Evolutionary conservation across 1,140 invertebrate species (phyloP).

Genomic region (Subanguina moxae): DNA sequence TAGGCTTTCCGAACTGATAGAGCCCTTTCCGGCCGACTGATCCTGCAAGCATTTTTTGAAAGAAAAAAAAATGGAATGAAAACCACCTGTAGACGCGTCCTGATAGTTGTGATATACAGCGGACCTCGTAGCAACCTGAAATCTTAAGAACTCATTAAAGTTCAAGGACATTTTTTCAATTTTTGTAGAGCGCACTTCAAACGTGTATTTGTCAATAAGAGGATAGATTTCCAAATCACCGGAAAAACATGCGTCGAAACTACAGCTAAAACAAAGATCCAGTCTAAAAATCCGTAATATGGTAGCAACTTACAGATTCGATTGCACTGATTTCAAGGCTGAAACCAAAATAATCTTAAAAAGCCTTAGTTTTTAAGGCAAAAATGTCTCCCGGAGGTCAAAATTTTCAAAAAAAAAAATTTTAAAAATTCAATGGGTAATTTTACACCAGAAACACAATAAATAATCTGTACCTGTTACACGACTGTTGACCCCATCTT

Average conservation of each 20-base stretch:
- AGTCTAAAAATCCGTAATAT: no score
- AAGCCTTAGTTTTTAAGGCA: no score
- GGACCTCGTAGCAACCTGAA: conserved; percentile 24
- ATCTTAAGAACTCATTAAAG: conserved; percentile 6
- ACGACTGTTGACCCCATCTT: no score
- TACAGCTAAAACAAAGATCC: no score
- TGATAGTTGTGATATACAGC: conserved; percentile 31
- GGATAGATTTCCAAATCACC: not conserved
- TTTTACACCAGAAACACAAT: no score
- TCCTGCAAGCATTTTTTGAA: not conserved
- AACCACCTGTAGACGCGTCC: not conserved
- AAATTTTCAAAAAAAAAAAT: no score
- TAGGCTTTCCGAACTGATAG: conserved; percentile 8
- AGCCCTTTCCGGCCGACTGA: not conserved
- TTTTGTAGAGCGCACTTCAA: conserved; percentile 16
- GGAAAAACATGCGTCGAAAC: conserved; percentile 1
- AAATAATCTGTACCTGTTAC: no score
- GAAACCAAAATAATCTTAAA: no score
- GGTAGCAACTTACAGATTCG: not conserved
- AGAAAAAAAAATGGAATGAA: not conserved
- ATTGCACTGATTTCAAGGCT: not conserved
- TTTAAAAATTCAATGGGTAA: no score
- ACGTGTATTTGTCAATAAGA: conserved; percentile 29
- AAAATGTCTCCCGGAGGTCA: no score
- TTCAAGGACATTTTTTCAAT: not conserved